Conservation (phyloP, 2,888 invertebrate genomes). For the Chrysolina americana region DNA sequence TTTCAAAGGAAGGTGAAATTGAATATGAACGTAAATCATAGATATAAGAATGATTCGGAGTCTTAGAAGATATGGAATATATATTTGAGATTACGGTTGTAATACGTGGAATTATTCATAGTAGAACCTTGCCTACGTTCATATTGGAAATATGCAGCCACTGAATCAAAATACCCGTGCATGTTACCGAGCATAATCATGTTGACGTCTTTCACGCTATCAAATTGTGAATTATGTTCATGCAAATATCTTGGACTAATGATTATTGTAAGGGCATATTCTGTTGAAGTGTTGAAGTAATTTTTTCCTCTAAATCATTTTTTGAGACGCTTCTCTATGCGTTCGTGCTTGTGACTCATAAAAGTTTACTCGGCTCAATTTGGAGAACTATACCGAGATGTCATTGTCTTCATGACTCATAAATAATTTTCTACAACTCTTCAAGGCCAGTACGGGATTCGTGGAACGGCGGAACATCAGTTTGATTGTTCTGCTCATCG, state of each 20-base stretch:
- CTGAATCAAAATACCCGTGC: background rate
- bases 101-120: background rate
- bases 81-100: background rate
- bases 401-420: conserved; percentile 20
- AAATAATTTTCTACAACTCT: background rate
- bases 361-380: background rate
- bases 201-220: too few species aligned
- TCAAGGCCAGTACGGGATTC: background rate
- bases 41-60: background rate
- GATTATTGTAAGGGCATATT: too few species aligned
- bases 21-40: conserved; percentile 15
- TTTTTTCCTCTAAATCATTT: too few species aligned
- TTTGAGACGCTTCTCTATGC: background rate
- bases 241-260: too few species aligned
- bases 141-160: background rate
- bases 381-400: background rate
- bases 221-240: too few species aligned
- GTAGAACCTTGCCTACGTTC: background rate
- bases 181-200: too few species aligned
- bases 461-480: conserved; percentile 6
- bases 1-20: conserved; percentile 17
- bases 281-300: too few species aligned
- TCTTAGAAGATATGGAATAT: background rate
- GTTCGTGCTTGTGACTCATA: background rate
- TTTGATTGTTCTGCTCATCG: conserved; percentile 7